phyloP scores from a whole-genome alignment of 2,888 invertebrate species.

The Apodemia mormo region DNA sequence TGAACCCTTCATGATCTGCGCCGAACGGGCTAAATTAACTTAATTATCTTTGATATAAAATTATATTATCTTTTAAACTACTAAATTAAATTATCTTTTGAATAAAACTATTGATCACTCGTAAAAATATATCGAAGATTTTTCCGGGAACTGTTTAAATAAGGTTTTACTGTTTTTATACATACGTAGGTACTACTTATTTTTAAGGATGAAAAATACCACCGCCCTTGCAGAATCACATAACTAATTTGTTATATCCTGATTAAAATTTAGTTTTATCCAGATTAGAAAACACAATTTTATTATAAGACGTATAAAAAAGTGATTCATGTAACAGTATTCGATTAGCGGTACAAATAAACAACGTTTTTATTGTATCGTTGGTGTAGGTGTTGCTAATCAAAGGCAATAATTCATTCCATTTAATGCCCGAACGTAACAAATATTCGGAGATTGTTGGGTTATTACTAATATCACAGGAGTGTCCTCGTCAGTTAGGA shows the following conservation, averaged over 20 bases:
- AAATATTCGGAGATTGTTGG: constrained; percentile 57
- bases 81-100: no score
- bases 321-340: constrained; percentile 15
- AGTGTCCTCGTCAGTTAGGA: constrained; percentile 38
- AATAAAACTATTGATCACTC: no score
- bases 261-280: background rate
- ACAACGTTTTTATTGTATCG: constrained; percentile 12
- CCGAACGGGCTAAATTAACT: no score
- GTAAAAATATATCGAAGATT: no score
- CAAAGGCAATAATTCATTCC: constrained; percentile 37
- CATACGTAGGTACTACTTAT: no score
- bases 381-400: constrained; percentile 37
- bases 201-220: no score
- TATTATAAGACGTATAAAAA: constrained; percentile 5
- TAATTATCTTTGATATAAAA: no score
- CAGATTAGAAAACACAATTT: constrained; percentile 1
- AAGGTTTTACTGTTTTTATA: no score
- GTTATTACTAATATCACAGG: constrained; percentile 41
- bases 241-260: background rate
- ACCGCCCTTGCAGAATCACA: no score
- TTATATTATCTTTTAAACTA: no score
- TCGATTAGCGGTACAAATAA: constrained; percentile 20
- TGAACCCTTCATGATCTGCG: no score
- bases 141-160: no score
- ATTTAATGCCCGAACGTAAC: constrained; percentile 39